Base-by-base conservation (phyloP, 2,113 vertebrate genomes). In the Hepsetus odoe region DNA sequence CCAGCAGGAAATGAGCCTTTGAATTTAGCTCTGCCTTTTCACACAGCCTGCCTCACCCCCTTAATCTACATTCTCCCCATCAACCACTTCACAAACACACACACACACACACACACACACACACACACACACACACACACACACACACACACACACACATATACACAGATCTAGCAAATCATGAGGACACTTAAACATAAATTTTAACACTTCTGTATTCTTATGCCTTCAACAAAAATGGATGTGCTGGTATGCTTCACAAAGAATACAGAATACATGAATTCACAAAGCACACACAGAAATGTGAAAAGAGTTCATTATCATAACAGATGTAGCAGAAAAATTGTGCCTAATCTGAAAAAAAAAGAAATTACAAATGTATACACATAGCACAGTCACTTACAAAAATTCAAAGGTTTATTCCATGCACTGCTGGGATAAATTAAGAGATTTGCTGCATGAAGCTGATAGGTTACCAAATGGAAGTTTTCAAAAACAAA, bases 31-130 rank as follows among this genome's bases (percentile, higher is more conserved):
- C 12, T 24, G 64, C 51, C 11, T 55, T 55, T 24, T 13, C 51
- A 22, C n/a, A n/a, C 49, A 24, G 51, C 33, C 55, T 30, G 14
- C 35, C 77, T 73, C n/a, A 13, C 62, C 61, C 67, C 49, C 59
- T 73, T 80, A 74, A 61, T 51, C 77, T 73, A 55, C 61, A 79
- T 67, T 73, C 61, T 56, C 44, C 72, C 22, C 53, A 62, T 71
- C 51, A 66, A 44, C 32, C 13, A 32, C 32, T 38, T 65, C 69
- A 72, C 59, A 73, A 64, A 56, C 49, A 67, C 40, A 53, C 32
- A 65, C 44, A 51, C 56, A 71, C 40, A 77, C 10, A 30, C 64
- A 58, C 35, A 44, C n/a, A 32, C 56, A 61, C 55, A 70, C 59
- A 24, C 22, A 38, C 28, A 22, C 40, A 58, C 58, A 69, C 65